A percentile compares a stretch with the other conserved stretches of the same genome.
phyloP scores from a whole-genome alignment of 2,797 vertebrate species.

The Ammospiza maritima region DNA sequence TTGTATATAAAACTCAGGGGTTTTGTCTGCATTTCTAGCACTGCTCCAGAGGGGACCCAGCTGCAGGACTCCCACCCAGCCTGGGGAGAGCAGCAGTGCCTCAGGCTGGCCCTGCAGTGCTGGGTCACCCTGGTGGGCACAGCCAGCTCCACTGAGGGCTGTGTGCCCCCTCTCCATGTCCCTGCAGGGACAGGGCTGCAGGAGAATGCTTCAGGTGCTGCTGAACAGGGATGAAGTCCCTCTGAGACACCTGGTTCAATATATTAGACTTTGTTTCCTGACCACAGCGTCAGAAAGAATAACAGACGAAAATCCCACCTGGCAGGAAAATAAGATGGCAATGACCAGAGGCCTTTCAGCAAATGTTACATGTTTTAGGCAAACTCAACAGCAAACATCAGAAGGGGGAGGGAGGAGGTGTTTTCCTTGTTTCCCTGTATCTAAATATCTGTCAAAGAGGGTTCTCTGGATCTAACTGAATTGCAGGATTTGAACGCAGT shows the following conservation, averaged over 20 bases:
- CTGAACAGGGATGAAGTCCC: neutral
- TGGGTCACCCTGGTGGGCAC: neutral
- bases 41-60: neutral
- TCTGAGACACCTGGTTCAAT: rapidly evolving
- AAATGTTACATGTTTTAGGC: neutral
- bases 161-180: neutral
- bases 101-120: neutral
- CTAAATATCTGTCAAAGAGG: neutral
- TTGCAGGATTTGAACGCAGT: neutral
- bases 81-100: neutral
- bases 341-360: neutral
- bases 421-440: neutral
- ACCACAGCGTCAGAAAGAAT: neutral
- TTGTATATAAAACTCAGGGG: neutral
- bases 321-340: neutral
- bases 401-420: neutral
- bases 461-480: neutral
- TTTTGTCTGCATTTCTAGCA: neutral
- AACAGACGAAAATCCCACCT: neutral
- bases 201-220: neutral
- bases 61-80: rapidly evolving
- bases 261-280: neutral
- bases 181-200: rapidly evolving
- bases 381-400: neutral
- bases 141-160: neutral